A percentile compares a stretch with the other conserved stretches of the same genome.
phyloP scores from a whole-genome alignment of 2,888 invertebrate species.

The Tricholauxania praeusta region DNA sequence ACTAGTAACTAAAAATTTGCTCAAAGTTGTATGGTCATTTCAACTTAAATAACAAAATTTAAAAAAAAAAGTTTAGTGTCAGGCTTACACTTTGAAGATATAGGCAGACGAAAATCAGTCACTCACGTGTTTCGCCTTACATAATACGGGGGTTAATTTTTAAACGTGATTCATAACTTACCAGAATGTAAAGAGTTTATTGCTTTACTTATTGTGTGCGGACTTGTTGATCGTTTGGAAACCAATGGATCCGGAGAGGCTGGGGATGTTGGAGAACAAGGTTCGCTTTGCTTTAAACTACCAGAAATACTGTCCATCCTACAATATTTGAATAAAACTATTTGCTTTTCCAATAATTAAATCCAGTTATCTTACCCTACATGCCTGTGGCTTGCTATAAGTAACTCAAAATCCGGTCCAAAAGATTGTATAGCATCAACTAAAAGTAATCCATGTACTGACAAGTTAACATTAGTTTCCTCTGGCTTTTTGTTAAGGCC shows the following conservation, averaged over 20 bases:
- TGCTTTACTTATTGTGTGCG: conserved; percentile 72
- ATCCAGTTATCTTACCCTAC: conserved; percentile 76
- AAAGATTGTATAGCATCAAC: conserved; percentile 96
- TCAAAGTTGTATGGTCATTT: too few species aligned
- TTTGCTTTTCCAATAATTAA: not conserved
- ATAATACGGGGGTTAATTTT: too few species aligned
- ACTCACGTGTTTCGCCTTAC: too few species aligned
- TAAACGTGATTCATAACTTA: conserved; percentile 45
- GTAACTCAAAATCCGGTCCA: conserved; percentile 93
- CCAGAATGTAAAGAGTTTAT: conserved; percentile 69
- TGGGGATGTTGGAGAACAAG: conserved; percentile 88
- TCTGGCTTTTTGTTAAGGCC: conserved; percentile 80
- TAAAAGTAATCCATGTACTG: conserved; percentile 91
- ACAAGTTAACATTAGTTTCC: conserved; percentile 83
- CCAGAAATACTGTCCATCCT: conserved; percentile 96
- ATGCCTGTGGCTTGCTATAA: conserved; percentile 94
- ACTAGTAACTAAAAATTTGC: too few species aligned
- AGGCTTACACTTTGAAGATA: too few species aligned
- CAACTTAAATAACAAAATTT: too few species aligned
- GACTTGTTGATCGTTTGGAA: conserved; percentile 69
- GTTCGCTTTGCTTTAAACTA: conserved; percentile 91
- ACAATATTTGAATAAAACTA: conserved; percentile 37
- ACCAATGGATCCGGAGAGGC: conserved; percentile 75
- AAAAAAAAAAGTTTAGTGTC: too few species aligned
- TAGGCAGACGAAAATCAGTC: too few species aligned